Base-by-base conservation (phyloP, 2,888 invertebrate genomes). In the Zonitis immaculata region DNA sequence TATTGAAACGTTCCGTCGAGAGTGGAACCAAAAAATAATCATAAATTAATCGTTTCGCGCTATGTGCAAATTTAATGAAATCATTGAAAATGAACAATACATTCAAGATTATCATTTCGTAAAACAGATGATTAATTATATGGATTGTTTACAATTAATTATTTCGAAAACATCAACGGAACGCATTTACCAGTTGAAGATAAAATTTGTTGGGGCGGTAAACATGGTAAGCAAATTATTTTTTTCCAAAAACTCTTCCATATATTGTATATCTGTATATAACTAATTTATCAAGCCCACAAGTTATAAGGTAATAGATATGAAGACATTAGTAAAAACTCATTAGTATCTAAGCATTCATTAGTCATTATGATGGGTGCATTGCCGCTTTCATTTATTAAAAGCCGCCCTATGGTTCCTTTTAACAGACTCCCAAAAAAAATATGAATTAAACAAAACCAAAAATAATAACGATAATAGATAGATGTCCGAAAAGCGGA, bases 261-360 rank as follows among this genome's bases (percentile, higher is more conserved):
- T n/a, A n/a, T n/a, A n/a, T n/a, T n/a, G n/a, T n/a, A n/a, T n/a
- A n/a, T n/a, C n/a, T n/a, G n/a, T n/a, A 16, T 44, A 25, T 52
- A 22, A 22, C 52, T 52, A 56, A 56, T 56, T 49, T 52, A 56
- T 56, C 56, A 56, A 56, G 42, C 56, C 56, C 56, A 56, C 56
- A 49, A 46, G 30, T n/a, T 16, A 44, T 11, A n/a, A 25, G 58
- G 60, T 65, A 63, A 63, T 57, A 65, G 62, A 66, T 67, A 67
- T 66, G 59, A 65, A 68, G 66, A 69, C 66, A 69, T 69, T 67
- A 67, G 66, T 66, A 64, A 63, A 64, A 69, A 65, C 65, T 66
- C 66, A 67, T 69, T 69, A 67, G 62, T 59, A 59, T 57, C 58
- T 60, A 53, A 56, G 55, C 56, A 53, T 58, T 60, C 66, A 68